Evolutionary conservation across 1,140 invertebrate genomes (phyloP), one percentile per base, ranked within the genome.

Genomic region (Onthophagus taurus): DNA sequence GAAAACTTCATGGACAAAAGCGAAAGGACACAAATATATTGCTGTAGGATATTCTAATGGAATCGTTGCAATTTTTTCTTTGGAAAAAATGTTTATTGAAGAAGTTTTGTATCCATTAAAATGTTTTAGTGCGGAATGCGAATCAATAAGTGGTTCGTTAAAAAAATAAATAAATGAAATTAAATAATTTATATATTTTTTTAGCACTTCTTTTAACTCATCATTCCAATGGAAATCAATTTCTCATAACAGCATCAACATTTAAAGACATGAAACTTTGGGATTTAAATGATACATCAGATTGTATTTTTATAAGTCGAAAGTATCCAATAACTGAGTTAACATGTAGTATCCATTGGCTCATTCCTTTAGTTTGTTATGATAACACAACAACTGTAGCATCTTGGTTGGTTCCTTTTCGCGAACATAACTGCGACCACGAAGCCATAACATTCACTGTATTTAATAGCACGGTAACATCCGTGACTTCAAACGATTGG

Each of bases 1-100:
- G 9, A 61, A 47, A 52, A 47, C 63, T 29, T 63, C 55, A n/a
- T 65, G 63, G 63, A 54, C 50, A 34, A 61, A 61, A 51, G 63
- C 64, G 43, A 17, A 37, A 31, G 53, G 51, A n/a, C 59, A 60
- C 44, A 44, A 42, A 44, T 50, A 50, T 43, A 31, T 61, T 34
- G 55, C 52, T 24, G 53, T 58, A 6, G 59, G 59, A 16, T 63
- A 60, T 54, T 49, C 59, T 12, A 58, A 55, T 42, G 61, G 61
- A 31, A 24, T 54, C 13, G 53, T 61, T 24, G 59, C 47, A 5
- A 29, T 63, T 17, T 63, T 45, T 50, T n/a, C n/a, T n/a, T n/a
- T n/a, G n/a, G n/a, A n/a, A n/a, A n/a, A n/a, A n/a, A n/a, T n/a
- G n/a, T n/a, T n/a, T n/a, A n/a, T n/a, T n/a, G n/a, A n/a, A n/a